Percentiles rank a stretch among this genome's conserved stretches.
Conservation (phyloP, 2,888 invertebrate genomes). For the Chelonus formosanus region DNA sequence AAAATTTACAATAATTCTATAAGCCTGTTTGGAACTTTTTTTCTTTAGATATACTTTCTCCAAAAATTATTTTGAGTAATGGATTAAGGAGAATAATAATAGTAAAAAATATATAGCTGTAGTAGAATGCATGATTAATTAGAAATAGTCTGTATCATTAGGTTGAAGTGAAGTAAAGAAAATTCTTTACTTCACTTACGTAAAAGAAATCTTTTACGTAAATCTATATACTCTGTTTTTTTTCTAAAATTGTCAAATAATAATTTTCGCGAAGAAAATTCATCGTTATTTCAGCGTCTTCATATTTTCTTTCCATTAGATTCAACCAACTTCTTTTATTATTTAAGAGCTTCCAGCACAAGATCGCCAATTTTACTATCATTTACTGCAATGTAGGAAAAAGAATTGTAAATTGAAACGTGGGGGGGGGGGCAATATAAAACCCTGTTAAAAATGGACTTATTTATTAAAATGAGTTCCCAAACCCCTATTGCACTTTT, state of each 20-base stretch:
- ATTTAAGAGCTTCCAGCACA: constrained; percentile 48
- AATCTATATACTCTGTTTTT: too few relatives aligned
- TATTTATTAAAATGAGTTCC: too few relatives aligned
- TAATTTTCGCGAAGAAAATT: not conserved
- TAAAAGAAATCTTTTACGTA: too few relatives aligned
- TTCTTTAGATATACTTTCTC: not conserved
- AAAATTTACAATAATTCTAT: constrained; percentile 49
- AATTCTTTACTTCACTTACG: too few relatives aligned
- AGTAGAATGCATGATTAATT: constrained; percentile 19
- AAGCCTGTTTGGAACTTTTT: not conserved
- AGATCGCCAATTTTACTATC: constrained; percentile 59
- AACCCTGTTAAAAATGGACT: too few relatives aligned
- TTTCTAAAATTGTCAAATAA: too few relatives aligned
- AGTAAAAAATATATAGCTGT: constrained; percentile 12
- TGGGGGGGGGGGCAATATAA: too few relatives aligned
- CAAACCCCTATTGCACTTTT: too few relatives aligned
- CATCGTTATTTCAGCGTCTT: not conserved
- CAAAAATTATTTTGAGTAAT: not conserved
- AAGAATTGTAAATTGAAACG: too few relatives aligned
- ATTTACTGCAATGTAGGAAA: constrained; percentile 52
- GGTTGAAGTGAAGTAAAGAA: too few relatives aligned
- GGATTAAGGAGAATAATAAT: not conserved
- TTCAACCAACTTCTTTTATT: not conserved
- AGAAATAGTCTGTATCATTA: constrained; percentile 37
- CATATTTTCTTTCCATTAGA: not conserved